phyloP scores from a whole-genome alignment of 2,797 vertebrate species.

The Schizopygopsis pylzovi region DNA sequence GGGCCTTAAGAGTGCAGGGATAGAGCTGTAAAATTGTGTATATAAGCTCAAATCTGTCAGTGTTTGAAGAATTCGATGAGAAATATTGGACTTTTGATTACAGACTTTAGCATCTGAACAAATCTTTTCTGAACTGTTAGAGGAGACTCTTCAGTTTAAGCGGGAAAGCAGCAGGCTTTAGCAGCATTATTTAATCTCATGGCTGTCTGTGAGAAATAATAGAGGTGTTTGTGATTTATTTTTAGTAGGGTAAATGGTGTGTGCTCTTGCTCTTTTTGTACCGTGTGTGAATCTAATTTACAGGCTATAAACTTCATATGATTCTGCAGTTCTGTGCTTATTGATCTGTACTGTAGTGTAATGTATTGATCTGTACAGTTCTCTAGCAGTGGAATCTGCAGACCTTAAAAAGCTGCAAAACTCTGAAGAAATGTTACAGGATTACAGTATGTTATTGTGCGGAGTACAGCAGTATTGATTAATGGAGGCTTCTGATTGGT shows the following conservation, averaged over 20 bases:
- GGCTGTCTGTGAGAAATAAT: background rate
- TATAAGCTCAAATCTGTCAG: background rate
- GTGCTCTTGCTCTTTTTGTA: background rate
- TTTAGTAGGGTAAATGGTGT: background rate
- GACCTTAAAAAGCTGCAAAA: background rate
- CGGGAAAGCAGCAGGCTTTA: background rate
- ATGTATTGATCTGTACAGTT: constrained; percentile 18
- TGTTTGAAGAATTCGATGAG: background rate
- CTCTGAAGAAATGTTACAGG: background rate
- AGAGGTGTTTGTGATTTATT: background rate
- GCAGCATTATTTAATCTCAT: background rate
- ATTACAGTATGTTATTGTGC: background rate
- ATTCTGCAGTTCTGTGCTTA: constrained; percentile 12
- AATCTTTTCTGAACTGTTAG: background rate
- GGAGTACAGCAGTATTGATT: background rate
- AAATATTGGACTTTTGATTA: background rate
- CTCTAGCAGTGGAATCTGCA: background rate
- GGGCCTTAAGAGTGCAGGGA: background rate
- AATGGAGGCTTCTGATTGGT: constrained; percentile 25
- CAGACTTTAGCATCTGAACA: background rate
- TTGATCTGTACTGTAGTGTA: constrained; percentile 28
- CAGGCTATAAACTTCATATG: constrained; percentile 16
- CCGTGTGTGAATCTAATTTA: constrained; percentile 20
- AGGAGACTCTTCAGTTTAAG: background rate
- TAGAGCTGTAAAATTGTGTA: background rate